A percentile compares a stretch with the other conserved stretches of the same genome.
phyloP scores from a whole-genome alignment of 2,888 invertebrate species.

The Lacanobia oleracea region DNA sequence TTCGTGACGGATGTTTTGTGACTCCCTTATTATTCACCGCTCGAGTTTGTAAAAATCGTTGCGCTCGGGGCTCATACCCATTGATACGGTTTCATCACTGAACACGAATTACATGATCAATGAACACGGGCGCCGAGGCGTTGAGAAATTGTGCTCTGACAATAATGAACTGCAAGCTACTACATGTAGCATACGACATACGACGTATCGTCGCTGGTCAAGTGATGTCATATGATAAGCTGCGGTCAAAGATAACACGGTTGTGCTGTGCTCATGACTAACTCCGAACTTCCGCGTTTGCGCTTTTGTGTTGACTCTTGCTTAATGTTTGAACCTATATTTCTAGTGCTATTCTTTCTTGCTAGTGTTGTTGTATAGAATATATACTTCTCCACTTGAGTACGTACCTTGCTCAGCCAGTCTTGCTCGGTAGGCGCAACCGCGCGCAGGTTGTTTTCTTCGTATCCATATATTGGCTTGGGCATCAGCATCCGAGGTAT shows the following conservation, averaged over 20 bases:
- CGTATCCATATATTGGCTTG: conserved; percentile 64
- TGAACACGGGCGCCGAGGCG: background rate
- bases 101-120: conserved; percentile 12
- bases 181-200: background rate
- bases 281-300: conserved; percentile 15
- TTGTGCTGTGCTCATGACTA: conserved; percentile 6
- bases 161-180: conserved; percentile 7
- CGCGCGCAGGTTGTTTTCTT: conserved; percentile 61
- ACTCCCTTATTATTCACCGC: too few relatives aligned
- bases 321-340: background rate
- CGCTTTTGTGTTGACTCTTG: conserved; percentile 3
- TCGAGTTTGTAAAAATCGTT: background rate
- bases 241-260: conserved; percentile 36
- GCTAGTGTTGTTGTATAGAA: background rate
- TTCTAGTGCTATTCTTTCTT: background rate
- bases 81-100: conserved; percentile 32
- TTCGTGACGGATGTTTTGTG: background rate
- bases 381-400: background rate
- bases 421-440: conserved; percentile 60
- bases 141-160: conserved; percentile 23
- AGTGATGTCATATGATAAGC: conserved; percentile 32
- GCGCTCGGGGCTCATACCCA: background rate
- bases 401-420: conserved; percentile 75
- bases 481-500: conserved; percentile 70
- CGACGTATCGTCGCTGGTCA: conserved; percentile 3